Percentiles rank a stretch among this genome's conserved stretches.
Conservation (phyloP, 2,113 vertebrate genomes). For the Aptenodytes patagonicus region DNA sequence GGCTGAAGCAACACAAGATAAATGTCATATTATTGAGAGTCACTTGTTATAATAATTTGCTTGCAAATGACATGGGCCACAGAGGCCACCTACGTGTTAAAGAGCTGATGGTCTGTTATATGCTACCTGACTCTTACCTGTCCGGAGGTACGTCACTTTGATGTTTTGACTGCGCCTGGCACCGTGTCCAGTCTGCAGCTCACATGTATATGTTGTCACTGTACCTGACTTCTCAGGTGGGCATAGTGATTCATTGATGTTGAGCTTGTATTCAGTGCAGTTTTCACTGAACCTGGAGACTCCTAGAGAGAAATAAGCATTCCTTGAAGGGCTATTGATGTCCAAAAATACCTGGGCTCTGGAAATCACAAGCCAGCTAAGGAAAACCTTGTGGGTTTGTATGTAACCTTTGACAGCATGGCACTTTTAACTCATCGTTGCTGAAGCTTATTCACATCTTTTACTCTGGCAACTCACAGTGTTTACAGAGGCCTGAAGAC, state of each 20-base stretch:
- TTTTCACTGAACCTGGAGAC: background rate
- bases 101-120: background rate
- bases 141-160: slow-evolving; percentile 47
- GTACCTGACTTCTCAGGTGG: background rate
- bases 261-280: slow-evolving; percentile 60
- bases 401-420: background rate
- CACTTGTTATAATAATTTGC: background rate
- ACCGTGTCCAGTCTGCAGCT: slow-evolving; percentile 50
- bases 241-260: slow-evolving; percentile 15
- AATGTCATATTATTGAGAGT: background rate
- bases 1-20: slow-evolving; percentile 61
- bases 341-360: background rate
- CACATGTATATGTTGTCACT: slow-evolving; percentile 55
- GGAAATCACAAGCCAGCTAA: background rate
- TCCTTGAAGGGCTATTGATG: background rate
- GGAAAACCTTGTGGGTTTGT: background rate
- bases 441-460: background rate
- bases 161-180: slow-evolving; percentile 39
- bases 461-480: background rate
- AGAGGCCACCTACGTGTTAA: background rate
- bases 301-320: slow-evolving; percentile 52
- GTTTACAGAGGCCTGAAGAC: background rate
- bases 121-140: slow-evolving; percentile 59
- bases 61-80: background rate
- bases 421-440: background rate